Percentiles rank a stretch among this genome's conserved stretches.
Evolutionary conservation across 2,797 vertebrate genomes (phyloP).

Genomic region (Poecilia picta): DNA sequence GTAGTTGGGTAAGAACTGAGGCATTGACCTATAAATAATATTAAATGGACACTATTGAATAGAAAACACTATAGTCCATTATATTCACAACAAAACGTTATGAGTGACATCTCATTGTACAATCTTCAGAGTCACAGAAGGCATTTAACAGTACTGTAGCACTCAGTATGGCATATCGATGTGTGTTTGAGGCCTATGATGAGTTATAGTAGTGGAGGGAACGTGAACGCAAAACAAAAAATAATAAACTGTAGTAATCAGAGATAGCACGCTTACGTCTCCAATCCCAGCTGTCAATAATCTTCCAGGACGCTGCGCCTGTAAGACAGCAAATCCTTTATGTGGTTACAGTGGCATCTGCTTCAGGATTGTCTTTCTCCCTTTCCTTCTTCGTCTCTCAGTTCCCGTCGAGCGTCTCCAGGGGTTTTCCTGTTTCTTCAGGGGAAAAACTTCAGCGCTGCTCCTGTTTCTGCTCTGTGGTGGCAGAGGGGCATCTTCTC

Average conservation of each 20-base stretch:
- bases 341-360: constrained; percentile 40
- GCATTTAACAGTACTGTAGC: constrained; percentile 51
- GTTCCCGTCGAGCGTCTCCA: not conserved
- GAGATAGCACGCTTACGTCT: not conserved
- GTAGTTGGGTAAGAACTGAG: not conserved
- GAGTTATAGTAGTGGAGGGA: constrained; percentile 10
- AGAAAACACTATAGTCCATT: not conserved
- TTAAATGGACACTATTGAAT: constrained; percentile 12
- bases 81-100: constrained; percentile 18
- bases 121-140: constrained; percentile 70
- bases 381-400: not conserved
- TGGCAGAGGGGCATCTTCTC: not conserved
- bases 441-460: constrained; percentile 12
- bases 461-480: constrained; percentile 4
- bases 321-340: constrained; percentile 29
- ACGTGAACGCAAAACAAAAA: not conserved
- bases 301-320: not conserved
- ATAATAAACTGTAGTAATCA: not conserved
- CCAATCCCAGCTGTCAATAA: constrained; percentile 1
- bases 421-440: constrained; percentile 40
- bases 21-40: not conserved
- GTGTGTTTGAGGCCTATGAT: constrained; percentile 35
- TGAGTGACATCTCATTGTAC: constrained; percentile 36
- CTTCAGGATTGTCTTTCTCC: constrained; percentile 38
- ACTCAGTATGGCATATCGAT: constrained; percentile 33